Evolutionary conservation across 2,797 vertebrate species (phyloP), one percentile per base, ranked within the genome.

Genomic region (Emydoidea blandingii): DNA sequence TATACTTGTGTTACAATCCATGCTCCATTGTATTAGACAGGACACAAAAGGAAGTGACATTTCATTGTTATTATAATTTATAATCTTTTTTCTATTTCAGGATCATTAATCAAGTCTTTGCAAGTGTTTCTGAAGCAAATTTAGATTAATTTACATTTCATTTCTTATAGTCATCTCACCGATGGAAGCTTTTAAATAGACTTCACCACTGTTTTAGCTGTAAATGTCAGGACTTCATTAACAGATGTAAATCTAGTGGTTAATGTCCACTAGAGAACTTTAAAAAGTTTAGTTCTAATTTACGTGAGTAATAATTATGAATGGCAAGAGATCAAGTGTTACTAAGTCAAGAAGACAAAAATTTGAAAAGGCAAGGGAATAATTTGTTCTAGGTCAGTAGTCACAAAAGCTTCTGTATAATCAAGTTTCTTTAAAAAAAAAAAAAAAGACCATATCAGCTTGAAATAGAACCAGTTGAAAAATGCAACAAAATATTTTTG

Each of bases 11-110:
- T 44, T 85, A 44, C 37, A n/a, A 27, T 74, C 21, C 37, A 14
- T 52, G 62, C 56, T 81, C 62, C 80, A 76, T 16, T 79, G 72
- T 86, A 91, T 91, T 44, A 94, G 44, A 84, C 1, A 79, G 87
- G 86, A 87, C 44, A 93, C 41, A 86, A 87, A 62, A 94, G 90
- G 2, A 90, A 95, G 91, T 56, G 31, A 14, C 56, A 18, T 94
- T 86, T 92, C 3, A 29, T 41, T 0, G 15, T 86, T 85, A 25
- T 80, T 92, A 47, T 87, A 94, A 94, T 44, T 62, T 29, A 83
- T 94, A 96, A 93, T 34, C 15, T 6, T 54, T 89, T 87, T 91
- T 94, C 76, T 95, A 27, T 86, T 82, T 92, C 5, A 9, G 59
- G 62, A 88, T 93, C 86, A 79, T 81, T 86, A 93, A 84, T 49